These are phyloP conservation scores for Rhineura floridana DNA, from an alignment of 2,113 vertebrate genomes.

Conservation along the genomic window DNA sequence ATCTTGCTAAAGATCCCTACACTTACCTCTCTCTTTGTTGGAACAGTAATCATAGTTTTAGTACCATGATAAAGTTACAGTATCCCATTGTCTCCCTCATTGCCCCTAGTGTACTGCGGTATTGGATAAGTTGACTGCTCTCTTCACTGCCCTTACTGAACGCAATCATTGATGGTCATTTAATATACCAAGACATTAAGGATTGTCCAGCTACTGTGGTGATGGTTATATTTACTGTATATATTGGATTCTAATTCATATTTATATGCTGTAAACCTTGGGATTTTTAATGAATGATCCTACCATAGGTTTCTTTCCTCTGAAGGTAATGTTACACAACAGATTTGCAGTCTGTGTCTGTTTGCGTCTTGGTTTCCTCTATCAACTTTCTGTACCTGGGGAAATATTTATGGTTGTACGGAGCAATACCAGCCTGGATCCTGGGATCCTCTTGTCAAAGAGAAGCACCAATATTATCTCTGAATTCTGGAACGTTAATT, in stretches of 20 bases:
- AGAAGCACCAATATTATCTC: background rate
- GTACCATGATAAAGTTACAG: background rate
- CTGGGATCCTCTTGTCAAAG: background rate
- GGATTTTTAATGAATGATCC: background rate
- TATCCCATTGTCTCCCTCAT: accelerated
- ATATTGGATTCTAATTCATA: too few relatives aligned
- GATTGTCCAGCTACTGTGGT: too few relatives aligned
- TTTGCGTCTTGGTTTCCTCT: background rate
- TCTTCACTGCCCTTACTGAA: background rate
- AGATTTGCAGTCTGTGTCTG: background rate
- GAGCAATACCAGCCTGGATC: background rate
- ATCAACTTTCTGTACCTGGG: background rate
- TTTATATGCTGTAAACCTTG: background rate
- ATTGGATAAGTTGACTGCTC: background rate
- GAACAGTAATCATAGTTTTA: background rate
- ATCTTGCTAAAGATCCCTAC: background rate
- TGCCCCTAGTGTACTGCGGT: accelerated
- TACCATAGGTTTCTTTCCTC: background rate
- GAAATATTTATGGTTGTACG: background rate
- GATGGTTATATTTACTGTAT: too few relatives aligned
- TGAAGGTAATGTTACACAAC: background rate
- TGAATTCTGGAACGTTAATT: background rate
- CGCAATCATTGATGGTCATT: background rate
- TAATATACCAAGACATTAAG: background rate
- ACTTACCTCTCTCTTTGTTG: background rate